A percentile compares a stretch with the other conserved stretches of the same genome.
phyloP scores from a whole-genome alignment of 2,113 vertebrate species.

The Turdus rufiventris region DNA sequence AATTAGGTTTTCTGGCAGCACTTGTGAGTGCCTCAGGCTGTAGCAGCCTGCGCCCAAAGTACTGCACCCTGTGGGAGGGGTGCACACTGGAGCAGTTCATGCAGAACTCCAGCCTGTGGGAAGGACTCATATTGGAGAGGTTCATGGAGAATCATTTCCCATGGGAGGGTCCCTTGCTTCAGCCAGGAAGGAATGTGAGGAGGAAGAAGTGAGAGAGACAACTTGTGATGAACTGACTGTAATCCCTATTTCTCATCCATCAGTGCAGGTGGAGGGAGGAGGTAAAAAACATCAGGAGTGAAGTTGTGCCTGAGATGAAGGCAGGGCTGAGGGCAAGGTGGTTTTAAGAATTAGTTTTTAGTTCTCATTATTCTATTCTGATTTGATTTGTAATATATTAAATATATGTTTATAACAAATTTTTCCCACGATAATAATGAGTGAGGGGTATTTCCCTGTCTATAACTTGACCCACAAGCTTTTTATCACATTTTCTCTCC shows the following conservation, averaged over 20 bases:
- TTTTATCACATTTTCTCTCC: background rate
- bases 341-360: background rate
- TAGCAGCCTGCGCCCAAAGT: background rate
- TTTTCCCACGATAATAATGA: background rate
- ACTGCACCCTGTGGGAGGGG: background rate
- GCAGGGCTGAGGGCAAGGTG: background rate
- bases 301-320: background rate
- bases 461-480: fast-evolving
- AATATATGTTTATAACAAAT: background rate
- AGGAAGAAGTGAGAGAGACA: background rate
- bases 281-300: background rate
- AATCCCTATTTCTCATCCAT: background rate
- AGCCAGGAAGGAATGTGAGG: background rate
- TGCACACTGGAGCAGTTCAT: background rate
- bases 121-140: background rate
- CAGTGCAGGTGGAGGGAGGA: background rate
- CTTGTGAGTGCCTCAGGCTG: background rate
- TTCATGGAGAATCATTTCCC: background rate
- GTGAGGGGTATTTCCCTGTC: background rate
- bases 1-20: background rate
- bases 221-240: background rate
- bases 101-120: background rate
- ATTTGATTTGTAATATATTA: background rate
- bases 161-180: fast-evolving
- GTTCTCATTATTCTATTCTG: background rate